These are phyloP conservation scores for Todus mexicanus DNA, from an alignment of 2,797 vertebrate genomes.

Conservation along the genomic window DNA sequence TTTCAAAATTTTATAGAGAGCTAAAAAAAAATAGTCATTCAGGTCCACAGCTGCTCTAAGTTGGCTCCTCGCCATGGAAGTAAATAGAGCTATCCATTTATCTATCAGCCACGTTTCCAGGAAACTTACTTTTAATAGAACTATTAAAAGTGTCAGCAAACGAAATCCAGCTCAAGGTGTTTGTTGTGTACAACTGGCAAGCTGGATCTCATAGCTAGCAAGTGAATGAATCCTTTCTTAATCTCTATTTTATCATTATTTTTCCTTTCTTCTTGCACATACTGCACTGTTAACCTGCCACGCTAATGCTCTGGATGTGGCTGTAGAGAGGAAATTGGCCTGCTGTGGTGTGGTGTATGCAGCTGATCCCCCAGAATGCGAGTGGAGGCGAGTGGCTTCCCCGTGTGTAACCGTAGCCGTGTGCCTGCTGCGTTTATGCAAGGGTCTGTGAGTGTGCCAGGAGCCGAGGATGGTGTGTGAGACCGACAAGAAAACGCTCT, in stretches of 20 bases:
- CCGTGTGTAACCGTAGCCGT: constrained; percentile 21
- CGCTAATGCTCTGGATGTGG: background rate
- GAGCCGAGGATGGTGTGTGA: constrained; percentile 46
- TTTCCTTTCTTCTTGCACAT: background rate
- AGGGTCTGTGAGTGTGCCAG: constrained; percentile 53
- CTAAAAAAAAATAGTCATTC: background rate
- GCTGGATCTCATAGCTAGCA: background rate
- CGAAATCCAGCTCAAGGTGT: background rate
- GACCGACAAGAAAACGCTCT: constrained; percentile 41
- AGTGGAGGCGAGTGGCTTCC: background rate
- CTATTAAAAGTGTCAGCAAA: background rate
- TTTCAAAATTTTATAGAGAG: background rate
- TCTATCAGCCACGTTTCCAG: background rate
- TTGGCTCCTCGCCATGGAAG: background rate
- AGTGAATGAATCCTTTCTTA: background rate
- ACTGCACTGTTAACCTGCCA: background rate
- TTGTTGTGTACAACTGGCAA: background rate
- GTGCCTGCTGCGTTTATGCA: constrained; percentile 45
- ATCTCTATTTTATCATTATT: background rate
- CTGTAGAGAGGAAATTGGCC: background rate
- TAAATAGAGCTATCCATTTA: background rate
- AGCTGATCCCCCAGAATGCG: background rate
- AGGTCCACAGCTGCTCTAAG: background rate
- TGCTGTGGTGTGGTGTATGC: background rate
- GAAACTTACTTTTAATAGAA: background rate